These are phyloP conservation scores for Eulithis testata DNA, from an alignment of 2,888 invertebrate genomes.

Conservation along the genomic window DNA sequence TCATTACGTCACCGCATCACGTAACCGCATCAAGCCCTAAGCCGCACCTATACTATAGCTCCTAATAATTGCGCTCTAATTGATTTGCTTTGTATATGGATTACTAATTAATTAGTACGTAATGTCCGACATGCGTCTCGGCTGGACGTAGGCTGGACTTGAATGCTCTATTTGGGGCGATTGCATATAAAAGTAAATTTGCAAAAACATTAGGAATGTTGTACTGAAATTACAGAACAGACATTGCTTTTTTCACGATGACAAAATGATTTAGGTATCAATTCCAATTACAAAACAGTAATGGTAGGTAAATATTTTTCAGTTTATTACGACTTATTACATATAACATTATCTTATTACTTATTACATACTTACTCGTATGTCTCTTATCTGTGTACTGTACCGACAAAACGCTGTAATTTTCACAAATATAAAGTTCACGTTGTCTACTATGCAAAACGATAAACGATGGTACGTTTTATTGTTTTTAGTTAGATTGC, in stretches of 20 bases:
- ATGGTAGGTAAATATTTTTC: too few relatives aligned
- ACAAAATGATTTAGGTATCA: too few relatives aligned
- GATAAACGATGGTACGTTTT: too few relatives aligned
- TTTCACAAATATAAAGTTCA: conserved; percentile 52
- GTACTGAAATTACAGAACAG: too few relatives aligned
- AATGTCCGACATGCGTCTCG: conserved; percentile 59
- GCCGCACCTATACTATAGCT: conserved; percentile 51
- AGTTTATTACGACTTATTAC: too few relatives aligned
- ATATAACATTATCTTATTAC: background rate
- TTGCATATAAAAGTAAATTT: too few relatives aligned
- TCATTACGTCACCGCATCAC: conserved; percentile 16
- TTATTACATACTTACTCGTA: background rate
- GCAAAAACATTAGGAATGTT: too few relatives aligned
- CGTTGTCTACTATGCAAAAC: background rate
- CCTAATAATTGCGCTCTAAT: conserved; percentile 75
- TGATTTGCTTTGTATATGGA: conserved; percentile 81
- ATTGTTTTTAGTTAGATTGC: too few relatives aligned
- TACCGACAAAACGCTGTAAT: conserved; percentile 38
- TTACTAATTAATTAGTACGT: conserved; percentile 77
- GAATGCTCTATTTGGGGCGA: conserved; percentile 1
- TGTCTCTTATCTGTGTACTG: conserved; percentile 16
- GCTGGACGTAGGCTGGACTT: background rate
- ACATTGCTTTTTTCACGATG: too few relatives aligned
- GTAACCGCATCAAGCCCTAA: conserved; percentile 25
- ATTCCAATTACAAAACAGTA: too few relatives aligned